Percentiles rank a stretch among this genome's conserved stretches.
These are phyloP conservation scores for Hemicentrotus pulcherrimus DNA, from an alignment of 35 echinoderm and acorn worm species.

Conservation along the genomic window DNA sequence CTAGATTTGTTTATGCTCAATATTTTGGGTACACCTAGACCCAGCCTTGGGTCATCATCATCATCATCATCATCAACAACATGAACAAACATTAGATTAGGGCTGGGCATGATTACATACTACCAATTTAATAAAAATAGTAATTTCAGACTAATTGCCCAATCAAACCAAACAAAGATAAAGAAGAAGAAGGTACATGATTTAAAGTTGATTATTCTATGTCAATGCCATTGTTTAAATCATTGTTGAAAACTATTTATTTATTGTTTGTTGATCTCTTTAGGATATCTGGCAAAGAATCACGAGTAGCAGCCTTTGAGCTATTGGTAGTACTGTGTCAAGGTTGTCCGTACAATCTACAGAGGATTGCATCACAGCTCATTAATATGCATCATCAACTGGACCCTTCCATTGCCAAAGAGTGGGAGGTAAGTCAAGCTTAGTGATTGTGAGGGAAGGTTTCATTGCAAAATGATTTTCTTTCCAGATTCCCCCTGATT, in stretches of 20 bases:
- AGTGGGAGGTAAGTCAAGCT: conserved; percentile 88
- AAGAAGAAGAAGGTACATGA: too few relatives aligned
- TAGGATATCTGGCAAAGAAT: conserved; percentile 84
- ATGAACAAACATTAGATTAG: too few relatives aligned
- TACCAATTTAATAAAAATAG: too few relatives aligned
- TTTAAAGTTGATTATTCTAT: too few relatives aligned
- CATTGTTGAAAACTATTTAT: neutral
- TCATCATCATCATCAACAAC: too few relatives aligned
- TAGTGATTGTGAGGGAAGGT: neutral
- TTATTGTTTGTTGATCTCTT: neutral
- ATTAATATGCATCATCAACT: conserved; percentile 91
- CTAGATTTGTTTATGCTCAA: neutral
- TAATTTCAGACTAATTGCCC: too few relatives aligned
- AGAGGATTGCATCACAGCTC: conserved; percentile 65
- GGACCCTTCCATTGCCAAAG: conserved; percentile 70
- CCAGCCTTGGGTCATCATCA: neutral
- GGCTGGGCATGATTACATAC: too few relatives aligned
- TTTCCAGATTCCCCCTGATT: too few relatives aligned
- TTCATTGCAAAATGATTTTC: neutral
- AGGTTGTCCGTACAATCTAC: conserved; percentile 80
- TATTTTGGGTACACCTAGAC: neutral
- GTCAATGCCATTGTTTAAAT: too few relatives aligned
- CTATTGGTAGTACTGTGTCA: conserved; percentile 75
- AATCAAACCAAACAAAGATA: too few relatives aligned
- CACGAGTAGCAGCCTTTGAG: conserved; percentile 86